A percentile compares a stretch with the other conserved stretches of the same genome.
Evolutionary conservation across 2,888 invertebrate genomes (phyloP).

Genomic region (Galerucella calmariensis): DNA sequence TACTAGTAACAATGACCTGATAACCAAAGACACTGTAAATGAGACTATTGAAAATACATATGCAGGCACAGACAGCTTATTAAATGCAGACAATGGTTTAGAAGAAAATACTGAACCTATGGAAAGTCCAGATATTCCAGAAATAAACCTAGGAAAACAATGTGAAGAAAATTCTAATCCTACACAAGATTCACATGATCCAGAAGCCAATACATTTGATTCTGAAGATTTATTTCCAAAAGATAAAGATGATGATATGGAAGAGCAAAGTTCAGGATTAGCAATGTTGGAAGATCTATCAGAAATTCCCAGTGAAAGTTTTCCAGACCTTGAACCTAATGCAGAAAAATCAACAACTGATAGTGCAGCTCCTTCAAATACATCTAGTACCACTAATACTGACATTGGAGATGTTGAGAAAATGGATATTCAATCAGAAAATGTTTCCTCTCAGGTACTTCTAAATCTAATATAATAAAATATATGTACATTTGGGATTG

Average conservation of each 20-base stretch:
- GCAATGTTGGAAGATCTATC: constrained; percentile 33
- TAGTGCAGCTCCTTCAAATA: constrained; percentile 4
- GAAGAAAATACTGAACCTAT: constrained; percentile 2
- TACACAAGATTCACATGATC: not conserved
- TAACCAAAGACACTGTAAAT: constrained; percentile 16
- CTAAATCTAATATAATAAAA: not conserved
- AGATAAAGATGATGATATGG: constrained; percentile 16
- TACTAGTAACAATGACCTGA: constrained; percentile 20
- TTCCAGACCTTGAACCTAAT: constrained; percentile 31
- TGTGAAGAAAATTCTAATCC: constrained; percentile 6
- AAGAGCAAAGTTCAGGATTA: constrained; percentile 22
- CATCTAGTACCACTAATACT: not conserved
- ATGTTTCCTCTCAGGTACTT: constrained; percentile 8
- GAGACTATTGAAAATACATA: constrained; percentile 15
- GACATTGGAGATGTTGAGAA: constrained; percentile 7
- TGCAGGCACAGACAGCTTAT: constrained; percentile 13
- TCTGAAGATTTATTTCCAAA: constrained; percentile 15
- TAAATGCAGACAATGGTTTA: constrained; percentile 6
- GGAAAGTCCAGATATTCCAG: not conserved
- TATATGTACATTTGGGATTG: not conserved
- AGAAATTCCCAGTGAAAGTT: constrained; percentile 40
- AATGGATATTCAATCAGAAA: not conserved
- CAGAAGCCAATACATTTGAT: constrained; percentile 11
- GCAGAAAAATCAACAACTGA: constrained; percentile 16
- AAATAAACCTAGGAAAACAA: constrained; percentile 3